phyloP scores from a whole-genome alignment of 2,888 invertebrate species.

The Lycophotia porphyrea region DNA sequence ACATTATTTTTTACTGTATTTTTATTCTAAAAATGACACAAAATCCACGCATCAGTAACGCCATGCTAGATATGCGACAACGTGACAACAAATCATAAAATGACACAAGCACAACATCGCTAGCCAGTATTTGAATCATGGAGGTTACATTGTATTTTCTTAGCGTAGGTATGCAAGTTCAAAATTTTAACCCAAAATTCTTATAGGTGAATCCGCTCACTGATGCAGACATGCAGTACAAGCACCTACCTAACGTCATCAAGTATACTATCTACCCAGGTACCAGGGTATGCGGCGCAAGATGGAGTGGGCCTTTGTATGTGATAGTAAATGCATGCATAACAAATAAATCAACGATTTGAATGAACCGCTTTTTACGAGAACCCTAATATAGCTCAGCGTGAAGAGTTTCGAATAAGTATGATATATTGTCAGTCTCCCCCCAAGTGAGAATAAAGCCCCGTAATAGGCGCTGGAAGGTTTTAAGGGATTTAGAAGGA shows the following conservation, averaged over 20 bases:
- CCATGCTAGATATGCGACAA: not conserved
- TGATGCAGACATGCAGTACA: not conserved
- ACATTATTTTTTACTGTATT: not conserved
- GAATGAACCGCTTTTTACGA: not conserved
- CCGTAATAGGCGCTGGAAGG: no score
- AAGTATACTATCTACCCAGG: not conserved
- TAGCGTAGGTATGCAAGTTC: not conserved
- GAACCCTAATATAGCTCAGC: not conserved
- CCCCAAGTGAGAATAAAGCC: not conserved
- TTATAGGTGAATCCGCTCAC: not conserved
- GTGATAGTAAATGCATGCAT: not conserved
- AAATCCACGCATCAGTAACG: not conserved
- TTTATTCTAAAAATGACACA: not conserved
- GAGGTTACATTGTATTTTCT: not conserved
- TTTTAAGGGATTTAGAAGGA: not conserved
- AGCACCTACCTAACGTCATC: not conserved
- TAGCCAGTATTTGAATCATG: not conserved
- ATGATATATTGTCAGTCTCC: not conserved
- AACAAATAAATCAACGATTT: not conserved
- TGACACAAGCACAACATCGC: not conserved
- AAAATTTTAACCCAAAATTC: not conserved
- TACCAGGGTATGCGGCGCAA: not conserved
- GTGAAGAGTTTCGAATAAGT: not conserved
- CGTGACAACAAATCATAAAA: not conserved
- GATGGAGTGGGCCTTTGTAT: not conserved